phyloP scores from a whole-genome alignment of 2,113 vertebrate species.

The Geothlypis trichas region DNA sequence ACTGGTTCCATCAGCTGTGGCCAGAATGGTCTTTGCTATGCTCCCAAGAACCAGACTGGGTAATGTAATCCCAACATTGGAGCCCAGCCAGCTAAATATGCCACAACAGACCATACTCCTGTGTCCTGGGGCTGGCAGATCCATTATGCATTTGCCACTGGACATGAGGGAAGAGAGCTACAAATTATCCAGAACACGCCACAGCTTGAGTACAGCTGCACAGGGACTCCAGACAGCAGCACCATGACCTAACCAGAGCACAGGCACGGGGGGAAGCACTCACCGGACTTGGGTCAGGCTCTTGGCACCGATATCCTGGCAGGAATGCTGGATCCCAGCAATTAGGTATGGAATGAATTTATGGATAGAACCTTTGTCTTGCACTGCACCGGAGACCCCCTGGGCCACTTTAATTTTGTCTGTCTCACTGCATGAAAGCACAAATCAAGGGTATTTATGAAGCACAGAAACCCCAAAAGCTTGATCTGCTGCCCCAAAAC shows the following conservation, averaged over 20 bases:
- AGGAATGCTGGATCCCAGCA: slow-evolving; percentile 95
- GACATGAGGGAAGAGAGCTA: background rate
- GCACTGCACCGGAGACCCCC: slow-evolving; percentile 94
- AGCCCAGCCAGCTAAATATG: background rate
- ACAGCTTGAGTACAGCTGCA: background rate
- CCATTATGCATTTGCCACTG: background rate
- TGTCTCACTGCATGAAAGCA: slow-evolving; percentile 82
- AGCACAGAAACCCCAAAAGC: background rate
- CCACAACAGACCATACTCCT: background rate
- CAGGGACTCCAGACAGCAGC: background rate
- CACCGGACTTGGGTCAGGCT: slow-evolving; percentile 95
- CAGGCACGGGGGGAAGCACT: background rate
- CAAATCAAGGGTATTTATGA: background rate
- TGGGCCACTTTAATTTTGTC: slow-evolving; percentile 99
- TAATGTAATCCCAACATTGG: background rate
- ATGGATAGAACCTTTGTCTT: slow-evolving; percentile 98
- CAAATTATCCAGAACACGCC: background rate
- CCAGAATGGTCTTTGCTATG: background rate
- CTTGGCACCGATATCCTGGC: slow-evolving; percentile 96
- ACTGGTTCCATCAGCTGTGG: background rate
- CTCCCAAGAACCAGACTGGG: background rate
- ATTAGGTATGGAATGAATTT: slow-evolving; percentile 97
- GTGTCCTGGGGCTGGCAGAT: background rate
- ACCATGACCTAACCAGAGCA: background rate
- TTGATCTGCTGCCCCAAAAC: background rate